A percentile compares a stretch with the other conserved stretches of the same genome.
Evolutionary conservation across 2,888 invertebrate species (phyloP).

Genomic region (Monochamus alternatus): DNA sequence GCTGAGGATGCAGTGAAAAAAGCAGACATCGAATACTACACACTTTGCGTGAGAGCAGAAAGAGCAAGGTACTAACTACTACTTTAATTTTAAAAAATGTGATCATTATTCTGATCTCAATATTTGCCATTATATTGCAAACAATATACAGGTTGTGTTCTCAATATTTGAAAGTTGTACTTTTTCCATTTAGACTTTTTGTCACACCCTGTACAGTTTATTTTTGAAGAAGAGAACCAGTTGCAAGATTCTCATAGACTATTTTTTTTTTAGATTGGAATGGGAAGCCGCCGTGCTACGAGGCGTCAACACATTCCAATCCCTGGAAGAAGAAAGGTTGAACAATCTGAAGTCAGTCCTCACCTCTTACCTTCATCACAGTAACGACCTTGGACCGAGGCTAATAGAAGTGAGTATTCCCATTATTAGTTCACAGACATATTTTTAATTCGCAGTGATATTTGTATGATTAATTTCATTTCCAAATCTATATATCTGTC

Average conservation of each 20-base stretch:
- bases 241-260: too few species aligned
- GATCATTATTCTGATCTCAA: too few species aligned
- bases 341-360: constrained; percentile 84
- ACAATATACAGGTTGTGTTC: too few species aligned
- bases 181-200: too few species aligned
- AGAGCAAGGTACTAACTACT: constrained; percentile 80
- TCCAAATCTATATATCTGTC: not conserved
- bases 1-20: constrained; percentile 93
- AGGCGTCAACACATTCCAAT: constrained; percentile 89
- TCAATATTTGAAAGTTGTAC: too few species aligned
- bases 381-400: constrained; percentile 84
- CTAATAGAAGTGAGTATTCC: constrained; percentile 76
- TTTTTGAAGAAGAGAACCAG: too few species aligned
- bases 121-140: too few species aligned
- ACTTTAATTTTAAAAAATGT: too few species aligned
- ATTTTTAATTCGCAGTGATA: too few species aligned
- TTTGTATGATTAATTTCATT: not conserved
- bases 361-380: constrained; percentile 78
- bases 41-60: constrained; percentile 92
- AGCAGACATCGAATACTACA: constrained; percentile 95
- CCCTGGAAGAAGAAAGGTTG: constrained; percentile 91
- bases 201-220: too few species aligned
- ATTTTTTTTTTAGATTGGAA: constrained; percentile 78
- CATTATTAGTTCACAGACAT: not conserved
- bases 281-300: constrained; percentile 93